These are phyloP conservation scores for Phenganax marumi DNA, from an alignment of 92 coral and sea anemone genomes.

Conservation along the genomic window DNA sequence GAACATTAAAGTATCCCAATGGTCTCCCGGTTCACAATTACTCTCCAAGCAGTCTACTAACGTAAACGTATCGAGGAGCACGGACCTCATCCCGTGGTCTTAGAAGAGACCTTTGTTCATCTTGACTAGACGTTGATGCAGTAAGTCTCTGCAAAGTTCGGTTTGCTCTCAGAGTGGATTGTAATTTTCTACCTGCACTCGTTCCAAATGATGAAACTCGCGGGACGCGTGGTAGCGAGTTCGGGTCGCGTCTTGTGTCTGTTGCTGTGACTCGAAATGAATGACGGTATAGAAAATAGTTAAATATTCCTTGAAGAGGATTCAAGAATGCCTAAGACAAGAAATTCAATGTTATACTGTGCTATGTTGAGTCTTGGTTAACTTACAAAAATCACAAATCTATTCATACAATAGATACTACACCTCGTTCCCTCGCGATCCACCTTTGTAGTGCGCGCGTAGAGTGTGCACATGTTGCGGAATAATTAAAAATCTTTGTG, in stretches of 20 bases:
- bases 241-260: constrained; percentile 14
- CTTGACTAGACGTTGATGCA: constrained; percentile 32
- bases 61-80: constrained; percentile 6
- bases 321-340: constrained; percentile 67
- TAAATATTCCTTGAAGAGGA: constrained; percentile 87
- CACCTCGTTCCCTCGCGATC: too few relatives aligned
- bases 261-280: constrained; percentile 48
- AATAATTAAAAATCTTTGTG: too few relatives aligned
- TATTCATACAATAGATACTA: too few relatives aligned
- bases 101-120: constrained; percentile 32
- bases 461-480: too few relatives aligned
- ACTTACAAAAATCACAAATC: too few relatives aligned
- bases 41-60: constrained; percentile 17
- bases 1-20: background rate
- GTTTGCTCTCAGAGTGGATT: background rate
- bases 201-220: background rate
- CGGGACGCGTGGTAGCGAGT: background rate
- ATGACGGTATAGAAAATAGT: constrained; percentile 84
- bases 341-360: background rate
- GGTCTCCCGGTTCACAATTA: background rate
- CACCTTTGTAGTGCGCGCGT: too few relatives aligned
- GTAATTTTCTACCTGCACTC: background rate
- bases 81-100: constrained; percentile 16
- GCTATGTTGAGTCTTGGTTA: too few relatives aligned
- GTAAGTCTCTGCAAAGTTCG: constrained; percentile 25